phyloP scores from a whole-genome alignment of 2,888 invertebrate genomes.

The Acanthopleura granulata region DNA sequence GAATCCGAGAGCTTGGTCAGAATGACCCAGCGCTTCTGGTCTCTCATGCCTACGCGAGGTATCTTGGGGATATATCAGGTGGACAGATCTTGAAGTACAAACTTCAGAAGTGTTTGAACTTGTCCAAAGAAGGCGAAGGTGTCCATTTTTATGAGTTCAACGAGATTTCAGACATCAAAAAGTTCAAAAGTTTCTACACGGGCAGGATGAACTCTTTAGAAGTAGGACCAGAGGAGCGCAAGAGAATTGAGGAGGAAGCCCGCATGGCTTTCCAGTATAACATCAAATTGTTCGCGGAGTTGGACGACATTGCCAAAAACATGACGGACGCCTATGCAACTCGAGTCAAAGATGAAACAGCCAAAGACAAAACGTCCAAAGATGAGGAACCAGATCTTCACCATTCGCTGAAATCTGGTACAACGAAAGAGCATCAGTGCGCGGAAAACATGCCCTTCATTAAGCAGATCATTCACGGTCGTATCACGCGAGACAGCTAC shows the following conservation, averaged over 20 bases:
- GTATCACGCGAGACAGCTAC: constrained; percentile 27
- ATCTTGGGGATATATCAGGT: constrained; percentile 45
- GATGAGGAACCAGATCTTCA: not conserved
- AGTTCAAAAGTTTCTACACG: constrained; percentile 31
- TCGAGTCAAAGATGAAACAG: not conserved
- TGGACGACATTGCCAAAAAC: constrained; percentile 16
- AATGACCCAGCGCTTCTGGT: constrained; percentile 33
- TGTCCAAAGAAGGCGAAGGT: constrained; percentile 26
- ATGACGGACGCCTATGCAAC: not conserved
- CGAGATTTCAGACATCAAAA: constrained; percentile 23
- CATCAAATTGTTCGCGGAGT: constrained; percentile 30
- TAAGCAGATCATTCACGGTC: constrained; percentile 25
- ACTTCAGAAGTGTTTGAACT: constrained; percentile 21
- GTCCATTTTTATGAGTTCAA: constrained; percentile 30
- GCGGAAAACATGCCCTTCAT: constrained; percentile 30
- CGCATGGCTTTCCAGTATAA: constrained; percentile 27
- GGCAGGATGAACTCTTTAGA: constrained; percentile 29
- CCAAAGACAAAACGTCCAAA: not conserved
- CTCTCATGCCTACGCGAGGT: constrained; percentile 41
- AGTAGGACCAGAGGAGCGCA: constrained; percentile 7
- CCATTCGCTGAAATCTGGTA: constrained; percentile 10
- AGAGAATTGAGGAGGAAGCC: constrained; percentile 26
- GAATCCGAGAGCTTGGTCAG: constrained; percentile 29
- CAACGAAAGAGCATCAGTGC: constrained; percentile 28
- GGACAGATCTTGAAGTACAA: constrained; percentile 41